Evolutionary conservation across 2,888 invertebrate genomes (phyloP).

Genomic region (Sycophila texana): DNA sequence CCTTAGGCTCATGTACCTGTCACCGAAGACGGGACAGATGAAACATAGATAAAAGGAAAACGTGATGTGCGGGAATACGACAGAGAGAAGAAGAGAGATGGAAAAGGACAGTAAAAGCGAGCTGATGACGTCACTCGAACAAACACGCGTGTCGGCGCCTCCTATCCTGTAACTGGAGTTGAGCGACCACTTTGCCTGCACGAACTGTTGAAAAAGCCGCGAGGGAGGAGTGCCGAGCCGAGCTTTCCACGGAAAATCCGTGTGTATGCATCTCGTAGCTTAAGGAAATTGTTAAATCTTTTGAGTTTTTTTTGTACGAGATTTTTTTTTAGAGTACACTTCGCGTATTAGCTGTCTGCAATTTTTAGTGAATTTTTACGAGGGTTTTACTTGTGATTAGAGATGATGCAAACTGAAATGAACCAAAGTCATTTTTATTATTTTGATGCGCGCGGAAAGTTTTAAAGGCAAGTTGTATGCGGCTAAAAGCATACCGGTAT

Average conservation of each 20-base stretch:
- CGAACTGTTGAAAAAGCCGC: not conserved
- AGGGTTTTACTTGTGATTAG: constrained; percentile 4
- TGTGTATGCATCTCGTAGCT: constrained; percentile 15
- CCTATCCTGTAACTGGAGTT: not conserved
- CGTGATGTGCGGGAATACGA: no score
- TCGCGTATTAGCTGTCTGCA: constrained; percentile 16
- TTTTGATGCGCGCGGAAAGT: not conserved
- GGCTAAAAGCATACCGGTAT: not conserved
- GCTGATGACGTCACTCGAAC: constrained; percentile 26
- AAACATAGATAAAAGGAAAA: no score
- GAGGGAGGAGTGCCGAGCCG: not conserved
- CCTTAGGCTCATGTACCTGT: constrained; percentile 1
- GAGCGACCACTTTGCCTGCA: constrained; percentile 35
- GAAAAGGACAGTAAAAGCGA: not conserved
- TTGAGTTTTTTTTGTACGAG: not conserved
- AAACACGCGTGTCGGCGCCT: constrained; percentile 26
- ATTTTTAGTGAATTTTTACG: constrained; percentile 29
- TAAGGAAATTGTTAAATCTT: constrained; percentile 47
- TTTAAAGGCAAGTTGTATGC: not conserved
- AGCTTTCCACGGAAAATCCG: constrained; percentile 33
- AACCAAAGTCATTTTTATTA: constrained; percentile 6
- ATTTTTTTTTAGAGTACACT: not conserved
- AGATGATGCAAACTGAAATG: not conserved
- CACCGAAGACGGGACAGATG: no score
- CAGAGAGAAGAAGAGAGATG: not conserved